These are phyloP conservation scores for Leguminivora glycinivorella DNA, from an alignment of 1,140 invertebrate genomes.

Conservation along the genomic window DNA sequence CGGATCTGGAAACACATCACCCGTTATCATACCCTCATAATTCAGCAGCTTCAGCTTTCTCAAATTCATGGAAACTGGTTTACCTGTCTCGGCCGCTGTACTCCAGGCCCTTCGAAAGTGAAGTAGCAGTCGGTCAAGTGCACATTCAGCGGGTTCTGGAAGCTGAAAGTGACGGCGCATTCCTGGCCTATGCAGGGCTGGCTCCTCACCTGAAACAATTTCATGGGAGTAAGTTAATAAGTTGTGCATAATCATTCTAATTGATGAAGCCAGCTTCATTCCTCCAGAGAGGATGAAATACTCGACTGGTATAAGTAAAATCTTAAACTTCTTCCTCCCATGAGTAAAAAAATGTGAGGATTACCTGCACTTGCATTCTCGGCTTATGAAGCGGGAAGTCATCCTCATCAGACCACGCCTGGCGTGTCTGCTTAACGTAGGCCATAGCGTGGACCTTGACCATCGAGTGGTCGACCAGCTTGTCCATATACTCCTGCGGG, in stretches of 20 bases:
- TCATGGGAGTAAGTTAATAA: background rate
- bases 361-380: slow-evolving; percentile 78
- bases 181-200: slow-evolving; percentile 72
- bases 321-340: background rate
- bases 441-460: slow-evolving; percentile 85
- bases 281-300: too few relatives aligned
- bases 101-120: slow-evolving; percentile 84
- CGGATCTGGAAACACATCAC: slow-evolving; percentile 55
- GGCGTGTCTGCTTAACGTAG: slow-evolving; percentile 83
- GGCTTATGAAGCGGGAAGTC: slow-evolving; percentile 85
- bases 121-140: slow-evolving; percentile 82
- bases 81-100: slow-evolving; percentile 81
- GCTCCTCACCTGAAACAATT: slow-evolving; percentile 66
- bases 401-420: slow-evolving; percentile 85
- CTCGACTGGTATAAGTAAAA: too few relatives aligned
- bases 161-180: slow-evolving; percentile 79
- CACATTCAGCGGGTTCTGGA: slow-evolving; percentile 83
- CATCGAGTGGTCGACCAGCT: slow-evolving; percentile 84
- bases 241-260: background rate
- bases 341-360: background rate
- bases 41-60: background rate
- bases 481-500: slow-evolving; percentile 82
- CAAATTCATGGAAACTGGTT: slow-evolving; percentile 7
- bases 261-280: background rate
- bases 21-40: background rate